phyloP scores from a whole-genome alignment of 2,888 invertebrate species.

The Hyposoter didymator region DNA sequence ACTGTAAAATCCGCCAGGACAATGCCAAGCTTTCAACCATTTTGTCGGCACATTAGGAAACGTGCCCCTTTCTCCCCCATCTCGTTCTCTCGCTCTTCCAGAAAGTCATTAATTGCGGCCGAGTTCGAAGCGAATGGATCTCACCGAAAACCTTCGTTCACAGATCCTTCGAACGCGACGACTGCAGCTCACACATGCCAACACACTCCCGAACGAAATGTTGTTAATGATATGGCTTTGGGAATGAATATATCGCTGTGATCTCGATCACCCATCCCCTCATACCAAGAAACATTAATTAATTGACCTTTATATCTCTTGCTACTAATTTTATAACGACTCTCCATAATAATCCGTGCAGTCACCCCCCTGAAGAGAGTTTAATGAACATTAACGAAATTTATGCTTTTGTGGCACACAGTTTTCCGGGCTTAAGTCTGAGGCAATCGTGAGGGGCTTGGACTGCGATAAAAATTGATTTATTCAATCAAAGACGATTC shows the following conservation, averaged over 20 bases:
- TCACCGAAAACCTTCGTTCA: conserved; percentile 49
- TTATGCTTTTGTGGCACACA: neutral
- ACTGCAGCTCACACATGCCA: neutral
- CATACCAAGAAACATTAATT: conserved; percentile 22
- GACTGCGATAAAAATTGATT: conserved; percentile 1
- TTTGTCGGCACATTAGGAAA: conserved; percentile 62
- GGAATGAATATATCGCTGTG: conserved; percentile 42
- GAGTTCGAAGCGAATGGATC: conserved; percentile 43
- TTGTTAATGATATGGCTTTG: conserved; percentile 56
- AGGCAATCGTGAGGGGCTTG: neutral
- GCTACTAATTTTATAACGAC: conserved; percentile 20
- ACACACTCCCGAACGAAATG: neutral
- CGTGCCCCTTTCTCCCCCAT: conserved; percentile 12
- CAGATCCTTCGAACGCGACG: conserved; percentile 26
- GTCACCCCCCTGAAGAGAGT: neutral
- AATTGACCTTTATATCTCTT: conserved; percentile 20
- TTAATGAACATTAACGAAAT: conserved; percentile 25
- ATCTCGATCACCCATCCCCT: conserved; percentile 20
- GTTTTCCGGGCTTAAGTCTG: neutral
- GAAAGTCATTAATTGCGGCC: conserved; percentile 59
- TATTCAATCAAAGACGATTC: conserved; percentile 17
- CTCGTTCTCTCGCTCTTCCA: neutral
- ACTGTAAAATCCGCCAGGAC: conserved; percentile 32
- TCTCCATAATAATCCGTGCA: neutral
- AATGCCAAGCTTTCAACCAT: conserved; percentile 63